These are phyloP conservation scores for Aleadryas rufinucha DNA, from an alignment of 2,113 vertebrate species.

Conservation along the genomic window DNA sequence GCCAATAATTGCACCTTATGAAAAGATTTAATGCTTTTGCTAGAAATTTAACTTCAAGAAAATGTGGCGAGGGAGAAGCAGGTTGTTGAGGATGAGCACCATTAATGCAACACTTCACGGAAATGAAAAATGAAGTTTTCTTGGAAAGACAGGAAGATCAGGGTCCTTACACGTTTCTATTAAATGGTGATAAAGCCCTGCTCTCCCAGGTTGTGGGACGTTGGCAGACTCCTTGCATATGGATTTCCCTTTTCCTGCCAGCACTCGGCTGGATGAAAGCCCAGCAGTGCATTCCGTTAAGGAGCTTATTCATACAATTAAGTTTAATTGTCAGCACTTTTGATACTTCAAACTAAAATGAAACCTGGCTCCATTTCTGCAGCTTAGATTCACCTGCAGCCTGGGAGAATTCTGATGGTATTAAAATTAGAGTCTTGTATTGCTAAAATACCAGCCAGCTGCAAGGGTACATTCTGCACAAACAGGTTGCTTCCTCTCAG, in stretches of 20 bases:
- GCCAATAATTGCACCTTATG: background rate
- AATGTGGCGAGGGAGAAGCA: background rate
- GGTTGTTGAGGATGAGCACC: background rate
- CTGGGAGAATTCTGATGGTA: background rate
- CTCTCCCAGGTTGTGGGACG: background rate
- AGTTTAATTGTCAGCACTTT: conserved; percentile 57
- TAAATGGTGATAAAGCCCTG: background rate
- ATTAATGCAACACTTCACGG: background rate
- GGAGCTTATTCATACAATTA: conserved; percentile 50
- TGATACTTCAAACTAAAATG: conserved; percentile 7
- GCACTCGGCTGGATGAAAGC: conserved; percentile 15
- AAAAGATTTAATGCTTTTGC: background rate
- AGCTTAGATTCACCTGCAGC: conserved; percentile 7
- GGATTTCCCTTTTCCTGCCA: conserved; percentile 33
- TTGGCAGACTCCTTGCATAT: conserved; percentile 8
- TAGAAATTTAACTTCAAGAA: conserved; percentile 12
- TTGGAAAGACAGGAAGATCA: background rate
- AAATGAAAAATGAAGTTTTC: background rate
- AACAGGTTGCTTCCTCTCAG: background rate
- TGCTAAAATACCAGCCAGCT: background rate
- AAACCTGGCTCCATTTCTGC: background rate
- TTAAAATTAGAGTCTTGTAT: background rate
- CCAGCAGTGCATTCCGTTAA: conserved; percentile 34
- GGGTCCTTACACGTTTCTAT: conserved; percentile 6
- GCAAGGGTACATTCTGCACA: background rate